Evolutionary conservation across 1,140 invertebrate genomes (phyloP), one percentile per base, ranked within the genome.

Genomic region (Chlorops oryzae): DNA sequence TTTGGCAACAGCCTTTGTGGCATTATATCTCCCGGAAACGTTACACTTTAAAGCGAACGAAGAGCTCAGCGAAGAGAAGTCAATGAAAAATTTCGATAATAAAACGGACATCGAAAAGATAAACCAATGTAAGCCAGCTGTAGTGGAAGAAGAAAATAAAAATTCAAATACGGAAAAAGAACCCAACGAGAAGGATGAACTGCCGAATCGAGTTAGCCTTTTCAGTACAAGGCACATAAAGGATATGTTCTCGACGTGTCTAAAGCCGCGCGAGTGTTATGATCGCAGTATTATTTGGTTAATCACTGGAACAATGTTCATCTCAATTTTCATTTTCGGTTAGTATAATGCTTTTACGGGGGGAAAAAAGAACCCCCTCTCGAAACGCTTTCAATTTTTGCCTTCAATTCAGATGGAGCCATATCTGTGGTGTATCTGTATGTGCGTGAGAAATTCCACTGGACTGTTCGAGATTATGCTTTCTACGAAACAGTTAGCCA

Each of bases 391-490:
- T 12, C 37, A 45, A 7, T 21, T 35, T 9, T 34, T 39, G 12
- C n/a, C 15, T 32, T 25, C 24, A 10, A 41, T 46, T 5, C 20
- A 64, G 65, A 69, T 55, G 65, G 65, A 39, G 65, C 69, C 24
- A 69, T 73, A 43, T 63, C 74, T 10, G 70, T 86, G 10, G 75
- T 75, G 48, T 87, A 80, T 61, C 55, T 85, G 47, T 87, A 83
- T 58, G 65, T 78, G 6, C 80, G 80, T 46, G 75, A 81, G 25
- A 80, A 81, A 61, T 76, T 88, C 17, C 75, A 79, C 20, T 88
- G 85, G 85, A 74, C 78, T 18, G 71, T 85, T 44, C 61, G 77
- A 34, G 72, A 83, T 32, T 86, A 77, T 51, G 81, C 78, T 0
- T 70, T 75, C 44, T 84, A 72, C 56, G 76, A 73, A 21, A 70